These are phyloP conservation scores for Tetraneura akinire DNA, from an alignment of 1,140 invertebrate genomes.

Conservation along the genomic window DNA sequence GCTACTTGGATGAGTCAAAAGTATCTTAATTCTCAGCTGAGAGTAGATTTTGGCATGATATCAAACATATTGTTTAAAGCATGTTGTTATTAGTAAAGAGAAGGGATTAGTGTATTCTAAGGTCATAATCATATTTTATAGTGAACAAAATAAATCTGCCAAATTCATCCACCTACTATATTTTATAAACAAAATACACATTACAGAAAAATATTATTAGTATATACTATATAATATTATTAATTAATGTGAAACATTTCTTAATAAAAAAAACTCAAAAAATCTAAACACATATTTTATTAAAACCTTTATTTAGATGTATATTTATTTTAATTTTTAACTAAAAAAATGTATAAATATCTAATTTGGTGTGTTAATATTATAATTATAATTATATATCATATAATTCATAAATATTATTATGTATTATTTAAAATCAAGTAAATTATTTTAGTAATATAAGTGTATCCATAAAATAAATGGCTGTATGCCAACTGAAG, in stretches of 20 bases:
- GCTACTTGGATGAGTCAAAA: conserved; percentile 24
- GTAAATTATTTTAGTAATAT: background rate
- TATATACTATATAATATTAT: background rate
- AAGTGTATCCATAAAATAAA: conserved; percentile 23
- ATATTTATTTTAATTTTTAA: too few species aligned
- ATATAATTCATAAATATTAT: conserved; percentile 5
- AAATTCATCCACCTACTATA: conserved; percentile 11
- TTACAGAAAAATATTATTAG: background rate
- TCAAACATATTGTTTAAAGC: conserved; percentile 31
- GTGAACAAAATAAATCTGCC: background rate
- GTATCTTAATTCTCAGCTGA: conserved; percentile 38
- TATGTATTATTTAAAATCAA: background rate
- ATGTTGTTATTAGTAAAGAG: conserved; percentile 7
- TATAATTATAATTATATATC: conserved; percentile 4
- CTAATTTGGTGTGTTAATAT: background rate
- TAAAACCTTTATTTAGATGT: too few species aligned
- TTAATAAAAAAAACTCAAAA: background rate
- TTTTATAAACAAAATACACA: background rate
- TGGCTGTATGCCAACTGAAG: conserved; percentile 22
- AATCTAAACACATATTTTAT: too few species aligned
- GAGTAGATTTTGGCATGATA: conserved; percentile 16
- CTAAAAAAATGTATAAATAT: too few species aligned
- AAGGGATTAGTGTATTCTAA: conserved; percentile 2
- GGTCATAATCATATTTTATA: conserved; percentile 21
- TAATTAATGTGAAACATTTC: background rate